phyloP scores from a whole-genome alignment of 2,888 invertebrate genomes.

The Seira sanloemensis region DNA sequence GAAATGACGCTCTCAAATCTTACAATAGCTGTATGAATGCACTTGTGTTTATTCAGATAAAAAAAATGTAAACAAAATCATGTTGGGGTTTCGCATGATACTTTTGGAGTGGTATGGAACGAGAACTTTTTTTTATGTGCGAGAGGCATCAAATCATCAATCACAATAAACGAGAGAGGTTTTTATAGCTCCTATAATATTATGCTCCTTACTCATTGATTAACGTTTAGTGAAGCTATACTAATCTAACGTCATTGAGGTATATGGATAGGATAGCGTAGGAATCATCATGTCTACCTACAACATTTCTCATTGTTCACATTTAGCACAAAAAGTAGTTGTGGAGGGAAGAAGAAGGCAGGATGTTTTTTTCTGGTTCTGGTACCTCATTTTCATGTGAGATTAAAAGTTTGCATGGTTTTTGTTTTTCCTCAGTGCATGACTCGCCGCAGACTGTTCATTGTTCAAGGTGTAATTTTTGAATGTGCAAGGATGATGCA shows the following conservation, averaged over 20 bases:
- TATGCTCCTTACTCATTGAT: not conserved
- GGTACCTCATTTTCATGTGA: slow-evolving; percentile 33
- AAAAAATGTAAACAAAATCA: not conserved
- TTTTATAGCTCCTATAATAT: not conserved
- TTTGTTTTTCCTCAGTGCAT: slow-evolving; percentile 12
- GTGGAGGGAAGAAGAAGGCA: not conserved
- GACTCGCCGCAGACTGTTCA: too few relatives aligned
- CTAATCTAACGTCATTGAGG: not conserved
- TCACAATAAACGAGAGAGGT: not conserved
- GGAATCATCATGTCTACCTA: not conserved
- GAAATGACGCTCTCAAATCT: slow-evolving; percentile 32
- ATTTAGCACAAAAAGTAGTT: not conserved
- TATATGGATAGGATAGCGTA: not conserved
- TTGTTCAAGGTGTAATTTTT: slow-evolving; percentile 29
- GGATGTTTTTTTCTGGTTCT: slow-evolving; percentile 24
- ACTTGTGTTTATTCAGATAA: not conserved
- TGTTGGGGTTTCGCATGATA: not conserved
- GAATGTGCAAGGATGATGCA: slow-evolving; percentile 29
- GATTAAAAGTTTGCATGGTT: not conserved
- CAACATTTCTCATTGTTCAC: not conserved
- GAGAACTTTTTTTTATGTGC: not conserved
- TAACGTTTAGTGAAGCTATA: not conserved
- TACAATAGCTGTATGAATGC: not conserved
- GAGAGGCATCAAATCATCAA: not conserved
- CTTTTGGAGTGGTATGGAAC: too few relatives aligned